Percentiles rank a stretch among this genome's conserved stretches.
phyloP scores from a whole-genome alignment of 2,797 vertebrate species.

The Premnoplex brunnescens region DNA sequence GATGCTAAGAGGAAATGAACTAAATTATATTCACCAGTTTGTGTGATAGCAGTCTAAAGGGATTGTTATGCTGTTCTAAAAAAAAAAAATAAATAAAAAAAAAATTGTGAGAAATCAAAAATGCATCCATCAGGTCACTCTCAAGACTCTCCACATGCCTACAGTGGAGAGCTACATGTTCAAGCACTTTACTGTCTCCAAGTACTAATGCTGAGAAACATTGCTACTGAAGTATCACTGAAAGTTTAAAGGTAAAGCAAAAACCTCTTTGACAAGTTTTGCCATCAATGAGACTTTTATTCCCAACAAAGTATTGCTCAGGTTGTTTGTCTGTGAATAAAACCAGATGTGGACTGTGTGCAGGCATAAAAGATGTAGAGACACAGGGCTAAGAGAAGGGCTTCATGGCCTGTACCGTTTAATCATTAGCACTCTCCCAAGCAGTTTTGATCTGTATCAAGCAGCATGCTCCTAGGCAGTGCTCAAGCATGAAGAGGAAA shows the following conservation, averaged over 20 bases:
- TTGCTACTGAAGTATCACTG: not conserved
- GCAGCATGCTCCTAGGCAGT: not conserved
- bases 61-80: not conserved
- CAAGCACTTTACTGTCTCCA: fast-evolving
- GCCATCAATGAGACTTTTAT: not conserved
- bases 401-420: not conserved
- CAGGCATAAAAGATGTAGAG: not conserved
- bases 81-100: too few species aligned
- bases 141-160: not conserved
- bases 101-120: not conserved
- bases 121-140: not conserved
- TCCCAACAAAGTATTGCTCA: not conserved
- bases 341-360: not conserved
- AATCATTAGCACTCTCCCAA: not conserved
- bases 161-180: not conserved
- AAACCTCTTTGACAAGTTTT: not conserved
- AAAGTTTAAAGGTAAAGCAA: not conserved
- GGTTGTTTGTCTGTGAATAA: not conserved
- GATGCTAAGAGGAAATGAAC: not conserved
- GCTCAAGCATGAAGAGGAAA: not conserved
- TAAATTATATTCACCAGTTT: not conserved
- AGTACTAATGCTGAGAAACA: not conserved
- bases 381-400: not conserved
- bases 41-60: not conserved
- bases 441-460: not conserved